A percentile compares a stretch with the other conserved stretches of the same genome.
Conservation (phyloP, 2,113 vertebrate genomes). For the Lepus timidus region DNA sequence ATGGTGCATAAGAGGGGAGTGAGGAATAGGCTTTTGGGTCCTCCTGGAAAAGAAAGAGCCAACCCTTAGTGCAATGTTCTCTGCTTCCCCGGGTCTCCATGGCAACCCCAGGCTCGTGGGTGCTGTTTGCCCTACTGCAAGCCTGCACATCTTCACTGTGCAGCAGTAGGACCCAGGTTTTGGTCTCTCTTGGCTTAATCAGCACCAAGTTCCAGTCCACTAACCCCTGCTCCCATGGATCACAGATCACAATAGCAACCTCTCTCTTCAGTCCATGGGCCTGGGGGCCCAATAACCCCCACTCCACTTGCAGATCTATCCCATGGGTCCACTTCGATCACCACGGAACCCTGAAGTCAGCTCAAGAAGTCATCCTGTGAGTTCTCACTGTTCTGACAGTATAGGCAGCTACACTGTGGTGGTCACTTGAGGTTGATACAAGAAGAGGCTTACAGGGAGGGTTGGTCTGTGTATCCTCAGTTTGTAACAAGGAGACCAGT, state of each 20-base stretch:
- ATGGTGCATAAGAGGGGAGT: too few species aligned
- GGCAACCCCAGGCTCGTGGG: constrained; percentile 49
- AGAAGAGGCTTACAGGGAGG: too few species aligned
- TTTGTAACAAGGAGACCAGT: background rate
- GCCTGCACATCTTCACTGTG: background rate
- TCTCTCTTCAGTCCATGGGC: background rate
- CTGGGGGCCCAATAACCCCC: background rate
- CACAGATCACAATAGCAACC: background rate
- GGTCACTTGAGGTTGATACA: background rate
- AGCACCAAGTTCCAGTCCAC: background rate
- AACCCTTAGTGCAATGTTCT: background rate
- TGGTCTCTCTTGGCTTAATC: background rate
- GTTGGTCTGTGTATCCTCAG: background rate
- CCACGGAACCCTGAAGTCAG: background rate
- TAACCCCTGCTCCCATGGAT: background rate
- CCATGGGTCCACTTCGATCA: background rate
- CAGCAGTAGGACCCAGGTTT: background rate
- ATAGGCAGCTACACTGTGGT: too few species aligned
- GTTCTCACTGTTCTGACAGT: background rate
- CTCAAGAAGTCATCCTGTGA: background rate
- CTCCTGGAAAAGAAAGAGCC: background rate
- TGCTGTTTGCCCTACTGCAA: background rate
- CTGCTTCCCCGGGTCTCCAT: constrained; percentile 34
- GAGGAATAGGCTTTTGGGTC: background rate
- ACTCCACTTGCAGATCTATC: too few species aligned